A percentile compares a stretch with the other conserved stretches of the same genome.
phyloP scores from a whole-genome alignment of 2,113 vertebrate species.

The Callionymus lyra region DNA sequence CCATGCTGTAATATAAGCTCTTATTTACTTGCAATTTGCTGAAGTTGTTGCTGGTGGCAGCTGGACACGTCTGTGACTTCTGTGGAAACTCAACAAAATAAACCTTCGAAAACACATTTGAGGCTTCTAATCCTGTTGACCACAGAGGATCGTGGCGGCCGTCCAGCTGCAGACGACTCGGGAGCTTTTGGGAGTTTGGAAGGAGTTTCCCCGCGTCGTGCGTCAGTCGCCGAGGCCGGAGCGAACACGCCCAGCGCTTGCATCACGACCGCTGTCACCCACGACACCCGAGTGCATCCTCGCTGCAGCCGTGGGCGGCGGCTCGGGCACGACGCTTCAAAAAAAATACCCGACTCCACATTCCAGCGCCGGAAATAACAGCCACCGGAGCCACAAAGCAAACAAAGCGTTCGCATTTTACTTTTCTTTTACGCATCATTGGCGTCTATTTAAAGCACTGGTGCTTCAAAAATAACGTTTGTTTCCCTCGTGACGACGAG shows the following conservation, averaged over 20 bases:
- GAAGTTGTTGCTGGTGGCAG: background rate
- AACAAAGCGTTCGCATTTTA: slow-evolving; percentile 20
- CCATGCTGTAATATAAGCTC: too few species aligned
- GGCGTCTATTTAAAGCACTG: too few species aligned
- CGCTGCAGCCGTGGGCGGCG: slow-evolving; percentile 14
- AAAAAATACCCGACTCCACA: slow-evolving; percentile 13
- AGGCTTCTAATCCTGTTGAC: slow-evolving; percentile 34
- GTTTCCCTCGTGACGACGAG: background rate
- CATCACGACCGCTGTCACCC: slow-evolving; percentile 33
- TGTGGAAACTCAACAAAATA: background rate
- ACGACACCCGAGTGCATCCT: slow-evolving; percentile 24
- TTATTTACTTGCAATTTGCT: background rate
- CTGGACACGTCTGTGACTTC: background rate
- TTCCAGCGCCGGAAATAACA: slow-evolving; percentile 37
- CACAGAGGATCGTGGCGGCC: slow-evolving; percentile 22
- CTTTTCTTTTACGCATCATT: slow-evolving; percentile 29
- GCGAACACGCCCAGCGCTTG: slow-evolving; percentile 30
- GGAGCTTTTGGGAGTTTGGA: slow-evolving; percentile 28
- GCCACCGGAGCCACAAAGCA: slow-evolving; percentile 23
- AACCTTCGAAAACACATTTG: slow-evolving; percentile 15
- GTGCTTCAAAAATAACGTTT: too few species aligned
- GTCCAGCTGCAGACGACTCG: slow-evolving; percentile 23
- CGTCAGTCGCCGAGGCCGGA: slow-evolving; percentile 33
- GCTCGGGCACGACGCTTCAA: slow-evolving; percentile 17
- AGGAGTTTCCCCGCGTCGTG: slow-evolving; percentile 39